Conservation (phyloP, 2,113 vertebrate species). For the Rana temporaria region DNA sequence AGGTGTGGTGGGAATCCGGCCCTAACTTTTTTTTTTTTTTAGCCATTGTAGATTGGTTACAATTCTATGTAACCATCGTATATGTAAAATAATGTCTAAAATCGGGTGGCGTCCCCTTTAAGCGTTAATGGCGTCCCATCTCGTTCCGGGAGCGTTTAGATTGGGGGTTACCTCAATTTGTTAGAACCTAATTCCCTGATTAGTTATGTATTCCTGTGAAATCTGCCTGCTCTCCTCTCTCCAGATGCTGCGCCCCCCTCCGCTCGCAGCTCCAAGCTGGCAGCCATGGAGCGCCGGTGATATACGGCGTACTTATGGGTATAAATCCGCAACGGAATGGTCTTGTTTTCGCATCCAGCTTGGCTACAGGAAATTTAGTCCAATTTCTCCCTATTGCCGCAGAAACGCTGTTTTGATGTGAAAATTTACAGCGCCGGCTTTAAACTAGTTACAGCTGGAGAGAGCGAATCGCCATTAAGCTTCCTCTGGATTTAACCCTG, state of each 20-base stretch:
- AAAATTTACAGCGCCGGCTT: constrained; percentile 49
- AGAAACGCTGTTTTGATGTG: constrained; percentile 55
- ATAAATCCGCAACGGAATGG: constrained; percentile 56
- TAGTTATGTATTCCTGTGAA: constrained; percentile 26
- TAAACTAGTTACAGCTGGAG: constrained; percentile 52
- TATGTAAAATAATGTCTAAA: no score
- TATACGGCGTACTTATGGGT: constrained; percentile 57
- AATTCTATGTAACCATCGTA: no score
- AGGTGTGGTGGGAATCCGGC: no score
- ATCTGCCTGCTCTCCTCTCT: constrained; percentile 1
- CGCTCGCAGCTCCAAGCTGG: constrained; percentile 30
- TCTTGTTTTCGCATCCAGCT: constrained; percentile 56
- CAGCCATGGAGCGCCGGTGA: constrained; percentile 41
- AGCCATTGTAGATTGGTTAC: no score
- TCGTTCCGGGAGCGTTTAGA: no score
- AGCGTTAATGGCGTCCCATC: no score
- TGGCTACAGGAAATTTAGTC: constrained; percentile 57
- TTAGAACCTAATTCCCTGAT: constrained; percentile 12
- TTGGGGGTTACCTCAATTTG: not conserved
- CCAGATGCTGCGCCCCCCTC: constrained; percentile 18
- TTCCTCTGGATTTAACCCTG: constrained; percentile 25
- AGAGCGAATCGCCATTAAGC: constrained; percentile 33
- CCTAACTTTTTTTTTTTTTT: no score
- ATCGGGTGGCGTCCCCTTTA: no score
- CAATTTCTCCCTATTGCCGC: constrained; percentile 56